These are phyloP conservation scores for Lagenorhynchus albirostris DNA, from an alignment of 2,113 vertebrate species.

Conservation along the genomic window DNA sequence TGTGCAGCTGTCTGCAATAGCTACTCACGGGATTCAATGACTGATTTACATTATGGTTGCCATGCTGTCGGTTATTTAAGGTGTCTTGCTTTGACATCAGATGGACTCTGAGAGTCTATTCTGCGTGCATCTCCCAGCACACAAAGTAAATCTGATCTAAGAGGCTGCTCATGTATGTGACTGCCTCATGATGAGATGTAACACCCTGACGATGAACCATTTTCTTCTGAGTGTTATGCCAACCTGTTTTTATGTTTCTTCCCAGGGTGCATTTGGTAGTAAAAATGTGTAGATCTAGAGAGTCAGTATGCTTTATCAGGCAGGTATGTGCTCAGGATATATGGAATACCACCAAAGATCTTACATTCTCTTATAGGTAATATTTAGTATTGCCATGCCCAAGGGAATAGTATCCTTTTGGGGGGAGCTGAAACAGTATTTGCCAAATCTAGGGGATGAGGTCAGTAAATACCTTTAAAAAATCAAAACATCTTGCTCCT, in stretches of 20 bases:
- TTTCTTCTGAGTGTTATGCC: neutral
- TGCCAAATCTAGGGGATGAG: slow-evolving; percentile 12
- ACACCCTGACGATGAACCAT: neutral
- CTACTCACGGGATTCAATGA: neutral
- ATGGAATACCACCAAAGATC: neutral
- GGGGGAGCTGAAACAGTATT: neutral
- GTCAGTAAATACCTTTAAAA: slow-evolving; percentile 24
- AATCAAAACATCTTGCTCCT: slow-evolving; percentile 32
- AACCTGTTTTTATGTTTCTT: slow-evolving; percentile 2
- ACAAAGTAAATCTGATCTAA: neutral
- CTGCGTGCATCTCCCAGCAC: neutral
- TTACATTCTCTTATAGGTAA: neutral
- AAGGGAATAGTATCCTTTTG: neutral
- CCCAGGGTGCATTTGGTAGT: neutral
- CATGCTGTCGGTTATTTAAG: neutral
- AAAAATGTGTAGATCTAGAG: neutral
- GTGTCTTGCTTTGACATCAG: slow-evolving; percentile 18
- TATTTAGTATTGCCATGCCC: neutral
- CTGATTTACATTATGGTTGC: slow-evolving; percentile 37
- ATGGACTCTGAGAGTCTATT: neutral
- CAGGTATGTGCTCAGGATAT: neutral
- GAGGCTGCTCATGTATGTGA: neutral
- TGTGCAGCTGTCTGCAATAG: slow-evolving; percentile 45
- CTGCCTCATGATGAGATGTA: neutral
- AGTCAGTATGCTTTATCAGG: neutral